These are phyloP conservation scores for Deroplatys truncata DNA, from an alignment of 2,888 invertebrate species.

Conservation along the genomic window DNA sequence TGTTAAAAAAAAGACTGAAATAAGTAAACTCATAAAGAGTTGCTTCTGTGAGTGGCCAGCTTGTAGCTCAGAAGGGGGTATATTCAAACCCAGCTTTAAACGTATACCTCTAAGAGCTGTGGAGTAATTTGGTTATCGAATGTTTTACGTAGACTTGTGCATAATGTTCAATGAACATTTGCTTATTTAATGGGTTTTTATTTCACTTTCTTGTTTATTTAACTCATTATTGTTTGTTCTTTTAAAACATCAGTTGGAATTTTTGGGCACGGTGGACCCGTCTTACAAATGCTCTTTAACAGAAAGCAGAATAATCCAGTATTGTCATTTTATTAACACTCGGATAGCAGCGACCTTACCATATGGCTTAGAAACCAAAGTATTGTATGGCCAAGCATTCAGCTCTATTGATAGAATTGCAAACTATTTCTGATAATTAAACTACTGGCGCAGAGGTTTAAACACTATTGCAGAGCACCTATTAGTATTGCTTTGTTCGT, in stretches of 20 bases:
- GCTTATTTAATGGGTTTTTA: not conserved
- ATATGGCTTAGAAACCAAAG: too few relatives aligned
- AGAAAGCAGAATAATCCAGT: not conserved
- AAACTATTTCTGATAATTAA: too few relatives aligned
- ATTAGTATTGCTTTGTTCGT: too few relatives aligned
- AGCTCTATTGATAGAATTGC: too few relatives aligned
- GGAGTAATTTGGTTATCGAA: too few relatives aligned
- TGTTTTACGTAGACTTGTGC: not conserved
- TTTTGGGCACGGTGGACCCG: not conserved
- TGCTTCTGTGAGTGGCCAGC: not conserved
- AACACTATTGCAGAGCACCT: too few relatives aligned
- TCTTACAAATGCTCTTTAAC: not conserved
- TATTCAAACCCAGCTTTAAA: not conserved
- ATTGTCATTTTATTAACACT: not conserved
- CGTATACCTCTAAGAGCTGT: not conserved
- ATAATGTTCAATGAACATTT: not conserved
- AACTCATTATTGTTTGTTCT: too few relatives aligned
- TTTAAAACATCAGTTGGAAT: too few relatives aligned
- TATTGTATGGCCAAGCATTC: too few relatives aligned
- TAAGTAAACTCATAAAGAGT: not conserved
- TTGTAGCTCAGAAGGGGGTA: not conserved
- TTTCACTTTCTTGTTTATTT: not conserved
- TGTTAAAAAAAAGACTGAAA: constrained; percentile 6
- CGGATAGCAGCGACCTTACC: too few relatives aligned
- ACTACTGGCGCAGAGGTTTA: too few relatives aligned